Conservation (phyloP, 2,888 invertebrate species). For the Tipula lateralis region DNA sequence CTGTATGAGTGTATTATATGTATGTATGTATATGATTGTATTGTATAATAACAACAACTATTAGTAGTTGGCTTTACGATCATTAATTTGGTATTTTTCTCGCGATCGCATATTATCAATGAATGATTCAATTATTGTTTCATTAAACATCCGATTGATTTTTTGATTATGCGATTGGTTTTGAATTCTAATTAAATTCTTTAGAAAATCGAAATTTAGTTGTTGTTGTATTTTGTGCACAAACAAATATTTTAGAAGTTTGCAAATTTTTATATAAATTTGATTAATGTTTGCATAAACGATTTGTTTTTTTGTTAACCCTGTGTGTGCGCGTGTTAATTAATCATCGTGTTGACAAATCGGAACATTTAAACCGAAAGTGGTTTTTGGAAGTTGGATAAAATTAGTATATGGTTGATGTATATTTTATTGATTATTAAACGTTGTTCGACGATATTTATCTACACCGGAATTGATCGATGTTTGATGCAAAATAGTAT, state of each 20-base stretch:
- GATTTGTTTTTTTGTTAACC: neutral
- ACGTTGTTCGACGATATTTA: neutral
- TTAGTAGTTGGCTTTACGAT: neutral
- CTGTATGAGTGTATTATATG: neutral
- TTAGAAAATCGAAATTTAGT: neutral
- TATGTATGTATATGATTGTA: neutral
- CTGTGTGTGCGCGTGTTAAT: neutral
- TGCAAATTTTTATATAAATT: neutral
- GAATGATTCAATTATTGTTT: constrained; percentile 24
- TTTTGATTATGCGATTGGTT: neutral
- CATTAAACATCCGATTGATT: constrained; percentile 5
- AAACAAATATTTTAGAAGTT: neutral
- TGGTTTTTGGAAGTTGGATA: neutral
- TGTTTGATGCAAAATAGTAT: neutral
- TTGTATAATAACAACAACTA: neutral
- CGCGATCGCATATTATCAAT: neutral
- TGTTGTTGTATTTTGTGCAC: neutral
- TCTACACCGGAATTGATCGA: constrained; percentile 11
- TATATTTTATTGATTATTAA: neutral
- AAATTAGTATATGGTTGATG: neutral
- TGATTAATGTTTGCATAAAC: neutral
- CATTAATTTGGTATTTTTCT: neutral
- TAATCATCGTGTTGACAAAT: neutral
- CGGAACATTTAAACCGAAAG: neutral
- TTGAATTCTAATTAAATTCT: neutral